Evolutionary conservation across 2,888 invertebrate species (phyloP).

Genomic region (Acanthacorydalis orientalis): DNA sequence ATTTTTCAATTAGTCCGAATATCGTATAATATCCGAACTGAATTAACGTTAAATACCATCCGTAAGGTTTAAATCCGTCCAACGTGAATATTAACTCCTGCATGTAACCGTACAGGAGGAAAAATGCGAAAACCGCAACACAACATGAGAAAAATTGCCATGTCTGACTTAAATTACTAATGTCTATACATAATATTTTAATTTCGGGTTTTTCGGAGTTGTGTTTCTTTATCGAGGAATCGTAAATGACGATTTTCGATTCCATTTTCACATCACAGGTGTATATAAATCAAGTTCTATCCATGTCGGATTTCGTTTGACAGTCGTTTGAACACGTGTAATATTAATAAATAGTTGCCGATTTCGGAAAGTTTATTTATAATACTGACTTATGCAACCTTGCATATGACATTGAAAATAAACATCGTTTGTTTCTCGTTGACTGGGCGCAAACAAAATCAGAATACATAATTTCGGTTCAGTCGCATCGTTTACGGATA

Average conservation of each 20-base stretch:
- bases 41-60: constrained; percentile 81
- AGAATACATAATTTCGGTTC: too few species aligned
- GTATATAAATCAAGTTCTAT: constrained; percentile 1
- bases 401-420: neutral
- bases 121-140: constrained; percentile 69
- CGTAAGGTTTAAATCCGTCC: constrained; percentile 77
- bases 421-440: too few species aligned
- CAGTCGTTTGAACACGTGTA: constrained; percentile 7
- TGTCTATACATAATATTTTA: constrained; percentile 56
- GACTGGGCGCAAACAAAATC: too few species aligned
- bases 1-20: constrained; percentile 63
- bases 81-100: constrained; percentile 83
- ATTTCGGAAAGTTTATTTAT: neutral
- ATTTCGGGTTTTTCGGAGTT: constrained; percentile 28
- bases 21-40: constrained; percentile 77
- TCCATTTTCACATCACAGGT: constrained; percentile 4
- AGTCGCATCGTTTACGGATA: too few species aligned
- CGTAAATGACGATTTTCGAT: constrained; percentile 8
- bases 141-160: constrained; percentile 64
- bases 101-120: constrained; percentile 79
- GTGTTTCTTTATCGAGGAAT: constrained; percentile 6
- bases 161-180: constrained; percentile 44
- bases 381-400: neutral
- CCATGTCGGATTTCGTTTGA: constrained; percentile 5
- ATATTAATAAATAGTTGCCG: neutral